phyloP scores from a whole-genome alignment of 1,140 invertebrate species.

The Dendrolimus punctatus region DNA sequence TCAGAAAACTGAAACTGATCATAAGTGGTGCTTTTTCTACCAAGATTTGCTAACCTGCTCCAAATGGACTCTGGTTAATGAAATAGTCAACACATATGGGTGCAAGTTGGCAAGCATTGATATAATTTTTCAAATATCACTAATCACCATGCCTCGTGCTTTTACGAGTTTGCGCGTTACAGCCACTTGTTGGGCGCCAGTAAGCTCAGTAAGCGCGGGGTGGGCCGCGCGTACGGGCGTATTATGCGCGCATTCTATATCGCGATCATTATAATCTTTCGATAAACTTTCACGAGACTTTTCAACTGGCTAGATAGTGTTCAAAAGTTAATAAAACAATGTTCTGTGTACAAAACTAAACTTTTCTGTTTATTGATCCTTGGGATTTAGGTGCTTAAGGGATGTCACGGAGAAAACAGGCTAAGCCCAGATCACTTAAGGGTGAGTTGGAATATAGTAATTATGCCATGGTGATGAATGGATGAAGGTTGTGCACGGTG shows the following conservation, averaged over 20 bases:
- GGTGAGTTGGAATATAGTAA: constrained; percentile 39
- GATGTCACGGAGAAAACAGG: constrained; percentile 71
- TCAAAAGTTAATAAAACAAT: neutral
- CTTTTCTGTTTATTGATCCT: neutral
- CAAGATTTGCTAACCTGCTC: no score
- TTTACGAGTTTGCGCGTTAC: constrained; percentile 68
- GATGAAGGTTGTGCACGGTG: no score
- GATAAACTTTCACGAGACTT: constrained; percentile 33
- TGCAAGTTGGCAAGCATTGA: neutral
- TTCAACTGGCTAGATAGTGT: neutral
- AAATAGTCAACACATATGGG: no score
- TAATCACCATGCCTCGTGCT: constrained; percentile 5
- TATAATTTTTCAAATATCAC: constrained; percentile 3
- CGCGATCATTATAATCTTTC: constrained; percentile 23
- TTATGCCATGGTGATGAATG: no score
- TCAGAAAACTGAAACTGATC: no score
- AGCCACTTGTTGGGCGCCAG: constrained; percentile 71
- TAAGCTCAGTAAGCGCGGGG: constrained; percentile 55
- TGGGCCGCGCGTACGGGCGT: constrained; percentile 43
- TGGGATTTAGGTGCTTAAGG: constrained; percentile 9
- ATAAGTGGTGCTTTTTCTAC: no score
- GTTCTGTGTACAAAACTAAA: neutral
- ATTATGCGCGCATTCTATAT: constrained; percentile 15
- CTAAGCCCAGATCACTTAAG: constrained; percentile 69
- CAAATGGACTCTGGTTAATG: no score